phyloP scores from a whole-genome alignment of 2,888 invertebrate genomes.

The Dromius quadrimaculatus region DNA sequence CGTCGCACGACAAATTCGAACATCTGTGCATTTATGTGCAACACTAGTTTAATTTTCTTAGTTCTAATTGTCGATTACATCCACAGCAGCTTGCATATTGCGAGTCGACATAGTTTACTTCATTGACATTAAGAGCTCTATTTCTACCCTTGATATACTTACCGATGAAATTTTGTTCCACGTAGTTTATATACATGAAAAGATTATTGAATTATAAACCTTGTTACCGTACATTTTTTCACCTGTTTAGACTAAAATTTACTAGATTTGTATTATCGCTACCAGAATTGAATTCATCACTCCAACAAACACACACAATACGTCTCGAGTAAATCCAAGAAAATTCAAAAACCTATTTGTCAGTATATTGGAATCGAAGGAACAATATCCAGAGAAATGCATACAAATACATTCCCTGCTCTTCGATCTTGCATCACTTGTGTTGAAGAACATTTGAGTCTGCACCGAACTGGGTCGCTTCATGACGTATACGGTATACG shows the following conservation, averaged over 20 bases:
- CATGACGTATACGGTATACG: slow-evolving; percentile 39
- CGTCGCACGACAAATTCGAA: neutral
- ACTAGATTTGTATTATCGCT: no score
- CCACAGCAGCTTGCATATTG: slow-evolving; percentile 35
- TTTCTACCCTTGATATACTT: slow-evolving; percentile 6
- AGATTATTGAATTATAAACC: no score
- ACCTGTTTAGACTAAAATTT: no score
- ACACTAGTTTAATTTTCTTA: slow-evolving; percentile 43
- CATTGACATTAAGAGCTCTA: slow-evolving; percentile 4
- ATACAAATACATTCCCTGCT: slow-evolving; percentile 10
- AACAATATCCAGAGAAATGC: slow-evolving; percentile 38
- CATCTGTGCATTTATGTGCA: slow-evolving; percentile 43
- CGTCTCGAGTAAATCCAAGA: no score
- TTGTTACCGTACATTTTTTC: no score
- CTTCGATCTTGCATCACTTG: neutral
- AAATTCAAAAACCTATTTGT: neutral
- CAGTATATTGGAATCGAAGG: slow-evolving; percentile 6
- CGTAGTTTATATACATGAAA: no score
- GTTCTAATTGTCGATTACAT: slow-evolving; percentile 42
- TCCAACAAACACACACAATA: no score
- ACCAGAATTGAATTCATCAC: no score
- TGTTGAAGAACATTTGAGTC: neutral
- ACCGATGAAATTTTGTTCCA: neutral
- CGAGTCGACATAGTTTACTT: slow-evolving; percentile 29
- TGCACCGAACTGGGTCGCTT: slow-evolving; percentile 36